Conservation (phyloP, 2,113 vertebrate species). For the Isurus oxyrinchus region DNA sequence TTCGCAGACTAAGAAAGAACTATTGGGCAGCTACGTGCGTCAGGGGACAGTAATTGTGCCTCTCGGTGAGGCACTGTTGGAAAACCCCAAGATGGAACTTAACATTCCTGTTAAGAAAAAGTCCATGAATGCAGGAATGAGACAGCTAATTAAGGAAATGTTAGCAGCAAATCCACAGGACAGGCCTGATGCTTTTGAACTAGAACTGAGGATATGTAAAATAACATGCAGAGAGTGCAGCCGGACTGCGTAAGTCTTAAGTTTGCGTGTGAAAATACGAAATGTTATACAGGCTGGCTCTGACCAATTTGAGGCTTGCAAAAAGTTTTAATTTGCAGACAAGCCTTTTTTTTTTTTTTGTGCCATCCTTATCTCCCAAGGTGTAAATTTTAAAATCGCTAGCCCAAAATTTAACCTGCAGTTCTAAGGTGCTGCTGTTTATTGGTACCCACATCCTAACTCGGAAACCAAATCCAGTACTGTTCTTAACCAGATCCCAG, state of each 20-base stretch:
- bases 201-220: slow-evolving; percentile 87
- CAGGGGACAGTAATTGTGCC: slow-evolving; percentile 87
- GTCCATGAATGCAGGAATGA: slow-evolving; percentile 88
- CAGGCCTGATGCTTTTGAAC: slow-evolving; percentile 85
- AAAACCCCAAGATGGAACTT: slow-evolving; percentile 95
- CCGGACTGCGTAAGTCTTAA: slow-evolving; percentile 84
- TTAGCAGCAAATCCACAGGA: slow-evolving; percentile 92
- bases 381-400: neutral
- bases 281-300: neutral
- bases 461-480: neutral
- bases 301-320: slow-evolving; percentile 11
- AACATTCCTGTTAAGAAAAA: slow-evolving; percentile 89
- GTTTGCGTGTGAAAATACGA: neutral
- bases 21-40: slow-evolving; percentile 85
- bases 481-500: neutral
- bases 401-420: neutral
- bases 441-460: neutral
- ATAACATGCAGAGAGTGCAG: slow-evolving; percentile 90
- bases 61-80: slow-evolving; percentile 84
- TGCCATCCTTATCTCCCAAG: neutral
- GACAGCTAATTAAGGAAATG: slow-evolving; percentile 91
- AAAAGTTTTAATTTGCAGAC: neutral
- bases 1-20: slow-evolving; percentile 86
- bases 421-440: slow-evolving; percentile 17
- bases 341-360: neutral